Percentiles rank a stretch among this genome's conserved stretches.
Conservation (phyloP, 2,797 vertebrate species). For the Sebastes alutus region DNA sequence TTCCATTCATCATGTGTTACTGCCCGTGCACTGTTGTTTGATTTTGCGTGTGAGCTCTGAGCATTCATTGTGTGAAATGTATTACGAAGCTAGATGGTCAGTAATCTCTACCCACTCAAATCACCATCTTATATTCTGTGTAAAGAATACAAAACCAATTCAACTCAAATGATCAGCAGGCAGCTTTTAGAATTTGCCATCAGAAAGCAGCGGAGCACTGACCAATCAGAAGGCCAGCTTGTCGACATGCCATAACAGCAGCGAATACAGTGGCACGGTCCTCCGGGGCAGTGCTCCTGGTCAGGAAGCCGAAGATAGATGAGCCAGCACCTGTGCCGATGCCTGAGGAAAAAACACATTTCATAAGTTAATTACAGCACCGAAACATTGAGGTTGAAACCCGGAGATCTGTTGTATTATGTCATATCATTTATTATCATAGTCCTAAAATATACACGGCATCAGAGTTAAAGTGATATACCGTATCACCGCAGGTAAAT, state of each 20-base stretch:
- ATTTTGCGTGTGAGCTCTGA: background rate
- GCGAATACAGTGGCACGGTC: constrained; percentile 87
- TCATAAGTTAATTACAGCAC: background rate
- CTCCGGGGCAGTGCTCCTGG: constrained; percentile 78
- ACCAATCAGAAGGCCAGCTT: constrained; percentile 89
- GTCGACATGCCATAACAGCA: constrained; percentile 87
- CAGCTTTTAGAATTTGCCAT: background rate
- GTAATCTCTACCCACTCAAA: background rate
- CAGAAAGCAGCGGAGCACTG: constrained; percentile 39
- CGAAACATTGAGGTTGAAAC: background rate
- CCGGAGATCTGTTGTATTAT: background rate
- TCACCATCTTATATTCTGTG: background rate
- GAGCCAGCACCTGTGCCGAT: constrained; percentile 87
- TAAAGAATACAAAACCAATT: background rate
- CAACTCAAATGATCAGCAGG: background rate
- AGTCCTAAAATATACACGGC: background rate
- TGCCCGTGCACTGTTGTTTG: background rate
- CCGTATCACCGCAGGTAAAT: background rate
- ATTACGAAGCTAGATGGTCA: background rate
- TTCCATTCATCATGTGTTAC: background rate
- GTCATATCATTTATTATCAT: background rate
- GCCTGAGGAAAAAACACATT: constrained; percentile 65
- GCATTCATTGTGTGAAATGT: background rate
- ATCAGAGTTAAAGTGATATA: background rate
- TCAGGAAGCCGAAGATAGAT: constrained; percentile 87